These are phyloP conservation scores for Notospermus geniculatus DNA, from an alignment of 1,140 invertebrate genomes.

Conservation along the genomic window DNA sequence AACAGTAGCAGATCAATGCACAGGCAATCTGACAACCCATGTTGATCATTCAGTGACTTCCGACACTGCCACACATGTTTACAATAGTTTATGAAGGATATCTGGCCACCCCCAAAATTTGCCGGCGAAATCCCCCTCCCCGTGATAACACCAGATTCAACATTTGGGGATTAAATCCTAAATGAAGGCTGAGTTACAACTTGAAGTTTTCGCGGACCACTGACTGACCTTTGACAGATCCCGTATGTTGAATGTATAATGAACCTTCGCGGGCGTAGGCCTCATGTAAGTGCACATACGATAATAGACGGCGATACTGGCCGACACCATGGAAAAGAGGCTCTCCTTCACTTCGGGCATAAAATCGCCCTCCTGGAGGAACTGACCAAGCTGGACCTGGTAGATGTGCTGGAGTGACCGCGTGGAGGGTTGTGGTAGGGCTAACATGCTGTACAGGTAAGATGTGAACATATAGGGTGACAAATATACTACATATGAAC, in stretches of 20 bases:
- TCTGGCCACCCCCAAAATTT: too few relatives aligned
- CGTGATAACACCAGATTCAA: too few relatives aligned
- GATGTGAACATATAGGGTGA: slow-evolving; percentile 7
- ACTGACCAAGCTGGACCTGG: slow-evolving; percentile 54
- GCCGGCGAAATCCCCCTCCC: too few relatives aligned
- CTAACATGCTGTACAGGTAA: slow-evolving; percentile 44
- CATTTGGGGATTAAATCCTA: too few relatives aligned
- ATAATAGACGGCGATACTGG: slow-evolving; percentile 52
- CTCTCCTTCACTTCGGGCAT: slow-evolving; percentile 51
- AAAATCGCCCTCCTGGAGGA: slow-evolving; percentile 52
- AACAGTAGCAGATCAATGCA: too few relatives aligned
- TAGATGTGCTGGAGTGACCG: slow-evolving; percentile 55
- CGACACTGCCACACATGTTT: too few relatives aligned
- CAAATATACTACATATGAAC: too few relatives aligned
- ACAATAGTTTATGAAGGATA: too few relatives aligned
- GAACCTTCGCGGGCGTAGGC: slow-evolving; percentile 67
- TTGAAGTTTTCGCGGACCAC: neutral
- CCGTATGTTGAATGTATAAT: slow-evolving; percentile 83
- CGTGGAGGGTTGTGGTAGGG: slow-evolving; percentile 52
- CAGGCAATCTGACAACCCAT: too few relatives aligned
- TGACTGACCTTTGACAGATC: slow-evolving; percentile 72
- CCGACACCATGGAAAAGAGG: slow-evolving; percentile 48
- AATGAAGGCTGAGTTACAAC: neutral
- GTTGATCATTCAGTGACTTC: too few relatives aligned
- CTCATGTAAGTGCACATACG: slow-evolving; percentile 46